Evolutionary conservation across 1,140 invertebrate species (phyloP).

Genomic region (Chymomyza costata): DNA sequence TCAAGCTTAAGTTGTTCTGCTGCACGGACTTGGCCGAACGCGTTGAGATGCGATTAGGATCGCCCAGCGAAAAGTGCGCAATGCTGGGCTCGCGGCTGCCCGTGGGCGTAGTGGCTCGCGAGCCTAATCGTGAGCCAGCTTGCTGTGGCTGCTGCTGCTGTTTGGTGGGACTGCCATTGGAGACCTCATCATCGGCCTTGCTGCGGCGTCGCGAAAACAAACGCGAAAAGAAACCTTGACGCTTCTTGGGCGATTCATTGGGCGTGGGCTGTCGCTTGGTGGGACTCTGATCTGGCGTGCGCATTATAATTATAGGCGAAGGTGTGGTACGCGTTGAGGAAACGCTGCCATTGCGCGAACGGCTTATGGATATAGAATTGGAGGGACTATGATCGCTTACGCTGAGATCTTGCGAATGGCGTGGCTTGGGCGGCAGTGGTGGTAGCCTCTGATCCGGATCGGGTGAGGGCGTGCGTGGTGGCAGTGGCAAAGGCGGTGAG

Average conservation of each 20-base stretch:
- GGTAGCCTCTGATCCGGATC: conserved; percentile 53
- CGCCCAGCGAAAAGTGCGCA: conserved; percentile 43
- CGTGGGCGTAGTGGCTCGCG: conserved; percentile 44
- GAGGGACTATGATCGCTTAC: conserved; percentile 42
- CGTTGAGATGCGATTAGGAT: conserved; percentile 65
- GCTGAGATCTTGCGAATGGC: conserved; percentile 54
- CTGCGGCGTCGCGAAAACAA: conserved; percentile 78
- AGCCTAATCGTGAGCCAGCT: conserved; percentile 15
- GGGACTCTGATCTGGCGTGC: conserved; percentile 74
- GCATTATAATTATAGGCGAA: conserved; percentile 74
- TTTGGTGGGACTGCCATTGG: conserved; percentile 15
- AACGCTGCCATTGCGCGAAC: conserved; percentile 57
- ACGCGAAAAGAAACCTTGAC: conserved; percentile 81
- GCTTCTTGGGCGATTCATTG: conserved; percentile 77
- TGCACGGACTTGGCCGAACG: conserved; percentile 52
- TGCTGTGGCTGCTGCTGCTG: conserved; percentile 61
- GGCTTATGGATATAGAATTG: conserved; percentile 42
- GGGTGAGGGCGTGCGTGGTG: conserved; percentile 61
- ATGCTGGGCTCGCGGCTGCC: conserved; percentile 59
- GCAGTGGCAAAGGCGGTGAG: conserved; percentile 51
- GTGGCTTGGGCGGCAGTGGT: conserved; percentile 58
- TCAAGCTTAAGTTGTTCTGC: conserved; percentile 21
- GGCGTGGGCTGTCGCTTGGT: conserved; percentile 75
- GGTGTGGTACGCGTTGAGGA: conserved; percentile 71
- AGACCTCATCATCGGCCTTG: conserved; percentile 54